Base-by-base conservation (phyloP, 2,797 vertebrate species). In the Coreius guichenoti region DNA sequence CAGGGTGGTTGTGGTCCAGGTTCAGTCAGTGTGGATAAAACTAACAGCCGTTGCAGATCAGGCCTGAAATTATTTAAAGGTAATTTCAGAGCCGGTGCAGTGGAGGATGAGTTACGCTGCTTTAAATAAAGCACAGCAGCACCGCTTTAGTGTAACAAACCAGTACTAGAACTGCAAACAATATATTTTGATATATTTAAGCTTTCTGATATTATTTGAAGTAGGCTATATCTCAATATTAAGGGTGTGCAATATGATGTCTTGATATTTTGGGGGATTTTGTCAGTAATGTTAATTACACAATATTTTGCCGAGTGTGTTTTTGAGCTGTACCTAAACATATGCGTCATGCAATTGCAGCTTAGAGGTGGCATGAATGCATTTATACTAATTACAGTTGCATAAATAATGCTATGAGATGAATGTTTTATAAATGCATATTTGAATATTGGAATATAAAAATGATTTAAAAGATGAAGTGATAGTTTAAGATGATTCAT, bases 31-130 rank as follows among this genome's bases (percentile, higher is more conserved):
- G 56, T 63, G 58, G 72, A 26, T 39, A 69, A 85, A 86, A 56
- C 68, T 86, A 83, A 83, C 51, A 86, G 63, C 45, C 73, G 56
- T 21, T 31, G 69, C 79, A 84, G 73, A 92, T 92, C 93, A 92
- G 91, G 86, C 91, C 90, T 93, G 88, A 91, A 91, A 93, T 93
- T 93, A 93, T 94, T 93, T 92, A 93, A 92, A 93, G 92, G 92
- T 92, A 90, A 91, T 93, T 82, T 93, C 89, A 91, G 89, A 70
- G 72, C n/a, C 56, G 39, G 61, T 43, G 54, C 21, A 85, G 76
- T 47, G 21, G 43, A 58, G 58, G 67, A 87, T 75, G 86, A 83
- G 45, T 75, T 84, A 70, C 17, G 0, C 45, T 19, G 26, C 33
- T 87, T 87, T 56, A 63, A 33, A 85, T 72, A 85, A 78, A 16